Evolutionary conservation across 2,797 vertebrate species (phyloP).

Genomic region (Neosilurus mollespiculum): DNA sequence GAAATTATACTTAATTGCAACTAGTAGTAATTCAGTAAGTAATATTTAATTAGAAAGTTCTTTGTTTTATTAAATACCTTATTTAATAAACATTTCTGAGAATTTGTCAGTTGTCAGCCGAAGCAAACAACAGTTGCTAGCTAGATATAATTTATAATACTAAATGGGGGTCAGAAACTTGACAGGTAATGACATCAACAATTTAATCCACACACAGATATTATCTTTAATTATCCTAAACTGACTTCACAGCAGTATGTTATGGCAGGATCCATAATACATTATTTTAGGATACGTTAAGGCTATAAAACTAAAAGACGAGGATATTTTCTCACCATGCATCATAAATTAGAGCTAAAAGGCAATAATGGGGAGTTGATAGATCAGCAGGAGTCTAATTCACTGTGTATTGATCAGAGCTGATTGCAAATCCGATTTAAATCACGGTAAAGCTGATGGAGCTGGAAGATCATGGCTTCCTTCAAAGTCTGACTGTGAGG

Average conservation of each 20-base stretch:
- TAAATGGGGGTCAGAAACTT: background rate
- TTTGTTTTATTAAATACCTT: background rate
- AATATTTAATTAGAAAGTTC: too few species aligned
- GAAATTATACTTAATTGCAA: background rate
- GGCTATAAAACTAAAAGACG: conserved; percentile 79
- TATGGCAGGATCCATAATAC: background rate
- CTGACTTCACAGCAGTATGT: conserved; percentile 1
- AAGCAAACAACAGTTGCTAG: background rate
- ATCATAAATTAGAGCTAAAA: conserved; percentile 84
- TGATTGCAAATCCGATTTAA: conserved; percentile 85
- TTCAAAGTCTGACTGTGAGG: conserved; percentile 57
- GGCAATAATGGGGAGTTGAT: conserved; percentile 98
- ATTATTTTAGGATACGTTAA: conserved; percentile 69
- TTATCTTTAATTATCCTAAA: conserved; percentile 24
- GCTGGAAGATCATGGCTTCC: conserved; percentile 79
- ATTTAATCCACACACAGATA: conserved; percentile 16
- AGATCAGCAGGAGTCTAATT: conserved; percentile 96
- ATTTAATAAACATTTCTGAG: background rate
- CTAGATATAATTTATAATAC: background rate
- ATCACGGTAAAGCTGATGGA: conserved; percentile 85
- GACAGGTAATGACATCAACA: background rate
- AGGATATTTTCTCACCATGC: conserved; percentile 88
- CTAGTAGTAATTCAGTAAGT: too few species aligned
- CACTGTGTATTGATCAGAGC: conserved; percentile 88
- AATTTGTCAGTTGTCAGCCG: background rate